Evolutionary conservation across 2,113 vertebrate genomes (phyloP).

Genomic region (Gorsachius goisagi): DNA sequence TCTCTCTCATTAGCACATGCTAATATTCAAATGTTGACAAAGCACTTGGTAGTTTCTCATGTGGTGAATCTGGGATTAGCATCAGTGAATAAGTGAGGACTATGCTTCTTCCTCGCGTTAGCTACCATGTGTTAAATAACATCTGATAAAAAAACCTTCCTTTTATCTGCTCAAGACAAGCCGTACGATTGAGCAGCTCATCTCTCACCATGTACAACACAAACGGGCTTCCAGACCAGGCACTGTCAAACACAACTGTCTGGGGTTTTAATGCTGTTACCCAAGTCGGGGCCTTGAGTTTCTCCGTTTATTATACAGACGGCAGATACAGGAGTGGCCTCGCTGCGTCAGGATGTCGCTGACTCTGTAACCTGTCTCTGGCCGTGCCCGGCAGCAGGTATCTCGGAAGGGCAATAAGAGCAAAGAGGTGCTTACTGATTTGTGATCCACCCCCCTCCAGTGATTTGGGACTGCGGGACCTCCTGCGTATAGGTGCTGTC

Average conservation of each 20-base stretch:
- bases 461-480: accelerated
- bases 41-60: neutral
- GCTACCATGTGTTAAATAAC: neutral
- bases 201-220: neutral
- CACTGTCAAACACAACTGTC: neutral
- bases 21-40: neutral
- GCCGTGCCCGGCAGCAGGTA: accelerated
- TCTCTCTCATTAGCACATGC: neutral
- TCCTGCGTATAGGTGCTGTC: neutral
- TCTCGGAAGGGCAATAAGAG: neutral
- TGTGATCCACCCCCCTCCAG: neutral
- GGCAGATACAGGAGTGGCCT: neutral
- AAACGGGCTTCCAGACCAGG: neutral
- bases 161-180: conserved; percentile 13
- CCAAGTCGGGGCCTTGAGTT: neutral
- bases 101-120: neutral
- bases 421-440: neutral
- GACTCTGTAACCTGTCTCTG: neutral
- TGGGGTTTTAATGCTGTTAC: neutral
- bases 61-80: neutral
- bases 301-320: neutral
- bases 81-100: neutral
- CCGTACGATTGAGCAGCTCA: neutral
- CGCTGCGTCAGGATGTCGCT: neutral
- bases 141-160: neutral